Evolutionary conservation across 2,888 invertebrate species (phyloP), one percentile per base, ranked within the genome.

Genomic region (Eupithecia insigniata): DNA sequence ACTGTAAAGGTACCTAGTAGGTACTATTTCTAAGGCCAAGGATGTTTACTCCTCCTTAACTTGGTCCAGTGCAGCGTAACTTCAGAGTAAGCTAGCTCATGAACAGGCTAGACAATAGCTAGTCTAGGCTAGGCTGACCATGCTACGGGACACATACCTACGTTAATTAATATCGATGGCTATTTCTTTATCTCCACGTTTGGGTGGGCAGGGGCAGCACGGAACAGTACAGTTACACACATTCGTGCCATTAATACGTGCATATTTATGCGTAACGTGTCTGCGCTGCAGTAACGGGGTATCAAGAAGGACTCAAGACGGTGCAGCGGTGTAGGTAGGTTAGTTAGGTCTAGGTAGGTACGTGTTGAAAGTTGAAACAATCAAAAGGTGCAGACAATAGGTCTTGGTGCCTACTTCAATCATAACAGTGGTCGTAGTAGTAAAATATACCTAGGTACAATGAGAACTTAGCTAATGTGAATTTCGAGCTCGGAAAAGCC

Each of bases 261-360:
- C 89, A 93, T 92, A 93, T 90, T 92, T 92, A 93, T 93, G 93
- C 93, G 88, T 89, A 87, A 85, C 93, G 88, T 90, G 92, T 89
- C 88, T 89, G 80, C 79, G 80, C 89, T 89, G 80, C 79, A 80
- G 77, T 93, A 93, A 92, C 93, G 93, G 93, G 89, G 87, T 82
- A 80, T 81, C 81, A 80, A 84, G 82, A 90, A 92, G 92, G 92
- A 92, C 87, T 89, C 84, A 78, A 87, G 87, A 84, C 82, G 85
- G 7, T 16, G 85, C 87, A 82, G 81, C n/a, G n/a, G n/a, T n/a
- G 76, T 62, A 80, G 64, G 58, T 28, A 66, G n/a, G 16, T 58
- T 67, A n/a, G 60, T n/a, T 71, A 68, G 58, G 58, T 8, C 28
- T 30, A n/a, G n/a, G n/a, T n/a, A n/a, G n/a, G n/a, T n/a, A 60